phyloP scores from a whole-genome alignment of 2,797 vertebrate species.

The Myiotriccus ornatus region DNA sequence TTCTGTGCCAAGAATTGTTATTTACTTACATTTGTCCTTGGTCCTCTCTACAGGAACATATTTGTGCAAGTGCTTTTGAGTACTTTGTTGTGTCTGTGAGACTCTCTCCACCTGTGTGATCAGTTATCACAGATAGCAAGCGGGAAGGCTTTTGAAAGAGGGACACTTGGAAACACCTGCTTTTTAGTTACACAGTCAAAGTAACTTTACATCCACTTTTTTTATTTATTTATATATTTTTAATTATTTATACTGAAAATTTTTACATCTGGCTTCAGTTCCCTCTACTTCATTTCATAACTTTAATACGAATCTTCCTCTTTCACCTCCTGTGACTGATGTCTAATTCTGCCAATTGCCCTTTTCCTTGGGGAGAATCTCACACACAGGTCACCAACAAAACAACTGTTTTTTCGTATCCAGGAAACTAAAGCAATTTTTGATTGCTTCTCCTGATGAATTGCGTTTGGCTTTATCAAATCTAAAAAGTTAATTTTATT shows the following conservation, averaged over 20 bases:
- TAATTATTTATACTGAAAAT: not conserved
- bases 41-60: conserved; percentile 48
- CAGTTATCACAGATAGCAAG: conserved; percentile 21
- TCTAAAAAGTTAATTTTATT: not conserved
- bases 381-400: not conserved
- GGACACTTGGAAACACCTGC: not conserved
- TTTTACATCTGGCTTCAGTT: not conserved
- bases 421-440: not conserved
- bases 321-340: not conserved
- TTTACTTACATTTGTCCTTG: conserved; percentile 77
- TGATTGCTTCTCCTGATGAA: not conserved
- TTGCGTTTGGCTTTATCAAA: not conserved
- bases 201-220: not conserved
- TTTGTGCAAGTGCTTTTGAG: conserved; percentile 58
- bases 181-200: not conserved
- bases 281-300: not conserved
- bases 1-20: conserved; percentile 22
- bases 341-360: not conserved
- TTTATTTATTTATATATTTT: not conserved
- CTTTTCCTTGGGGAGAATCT: not conserved
- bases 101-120: conserved; percentile 83
- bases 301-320: not conserved
- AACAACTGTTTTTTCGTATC: not conserved
- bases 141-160: not conserved
- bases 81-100: conserved; percentile 77